These are phyloP conservation scores for Botia kubotai DNA, from an alignment of 2,797 vertebrate genomes.

Conservation along the genomic window DNA sequence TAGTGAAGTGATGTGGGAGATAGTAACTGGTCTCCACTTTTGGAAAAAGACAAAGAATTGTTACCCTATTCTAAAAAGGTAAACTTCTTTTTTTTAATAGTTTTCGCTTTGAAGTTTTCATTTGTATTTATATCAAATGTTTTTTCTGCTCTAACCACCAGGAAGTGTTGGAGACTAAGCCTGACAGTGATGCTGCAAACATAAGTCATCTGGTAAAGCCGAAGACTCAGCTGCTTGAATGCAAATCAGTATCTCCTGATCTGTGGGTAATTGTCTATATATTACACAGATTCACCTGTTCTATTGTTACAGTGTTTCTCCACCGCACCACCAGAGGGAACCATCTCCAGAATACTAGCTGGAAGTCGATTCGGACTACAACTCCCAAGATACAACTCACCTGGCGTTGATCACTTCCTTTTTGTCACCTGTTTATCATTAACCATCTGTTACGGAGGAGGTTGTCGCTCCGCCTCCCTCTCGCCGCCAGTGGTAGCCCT, in stretches of 20 bases:
- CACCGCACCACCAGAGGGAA: too few species aligned
- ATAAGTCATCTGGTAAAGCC: too few species aligned
- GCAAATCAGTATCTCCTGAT: neutral
- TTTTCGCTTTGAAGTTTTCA: neutral
- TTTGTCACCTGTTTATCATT: too few species aligned
- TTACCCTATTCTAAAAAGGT: constrained; percentile 8
- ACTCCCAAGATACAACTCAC: too few species aligned
- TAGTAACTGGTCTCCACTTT: neutral
- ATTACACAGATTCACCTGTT: neutral
- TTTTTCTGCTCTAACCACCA: neutral
- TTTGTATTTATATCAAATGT: neutral
- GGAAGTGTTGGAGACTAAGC: neutral
- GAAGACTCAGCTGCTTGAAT: neutral
- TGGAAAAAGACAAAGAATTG: neutral
- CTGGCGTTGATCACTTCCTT: too few species aligned
- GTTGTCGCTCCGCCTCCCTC: too few species aligned
- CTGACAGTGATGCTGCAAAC: too few species aligned
- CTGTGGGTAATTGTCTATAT: neutral
- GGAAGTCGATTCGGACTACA: too few species aligned
- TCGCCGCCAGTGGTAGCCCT: too few species aligned
- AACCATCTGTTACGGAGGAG: too few species aligned
- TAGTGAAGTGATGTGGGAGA: constrained; percentile 7
- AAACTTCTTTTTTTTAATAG: constrained; percentile 16
- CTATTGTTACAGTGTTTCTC: too few species aligned
- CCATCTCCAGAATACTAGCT: too few species aligned